Evolutionary conservation across 2,113 vertebrate genomes (phyloP).

Genomic region (Etheostoma spectabile): DNA sequence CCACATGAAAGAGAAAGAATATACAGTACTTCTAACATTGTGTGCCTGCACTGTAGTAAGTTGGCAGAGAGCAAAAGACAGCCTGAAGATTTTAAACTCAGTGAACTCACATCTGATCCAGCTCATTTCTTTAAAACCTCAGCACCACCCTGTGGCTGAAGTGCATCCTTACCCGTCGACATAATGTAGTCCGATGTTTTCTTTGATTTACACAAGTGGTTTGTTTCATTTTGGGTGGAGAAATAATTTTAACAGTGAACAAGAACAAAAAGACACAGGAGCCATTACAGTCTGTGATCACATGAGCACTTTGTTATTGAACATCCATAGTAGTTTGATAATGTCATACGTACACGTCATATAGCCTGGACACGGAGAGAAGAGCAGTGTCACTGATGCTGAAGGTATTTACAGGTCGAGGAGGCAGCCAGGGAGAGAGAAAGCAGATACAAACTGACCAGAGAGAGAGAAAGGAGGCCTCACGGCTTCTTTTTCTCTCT

Average conservation of each 20-base stretch:
- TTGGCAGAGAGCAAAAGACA: background rate
- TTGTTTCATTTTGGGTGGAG: no score
- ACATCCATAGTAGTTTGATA: slow-evolving; percentile 80
- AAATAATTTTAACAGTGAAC: no score
- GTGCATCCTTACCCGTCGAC: background rate
- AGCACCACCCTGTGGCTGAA: slow-evolving; percentile 36
- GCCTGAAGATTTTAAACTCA: background rate
- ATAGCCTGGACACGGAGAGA: slow-evolving; percentile 64
- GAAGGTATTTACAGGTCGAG: slow-evolving; percentile 71
- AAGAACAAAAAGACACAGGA: slow-evolving; percentile 62
- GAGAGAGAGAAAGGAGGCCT: background rate
- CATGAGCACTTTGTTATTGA: slow-evolving; percentile 83
- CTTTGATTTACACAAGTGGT: background rate
- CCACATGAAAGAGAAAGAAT: background rate
- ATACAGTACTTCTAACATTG: background rate
- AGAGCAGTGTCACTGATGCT: slow-evolving; percentile 63
- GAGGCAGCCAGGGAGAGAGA: slow-evolving; percentile 21
- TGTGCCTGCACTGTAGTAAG: background rate
- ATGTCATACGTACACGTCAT: slow-evolving; percentile 74
- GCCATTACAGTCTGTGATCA: slow-evolving; percentile 67
- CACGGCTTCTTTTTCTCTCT: background rate
- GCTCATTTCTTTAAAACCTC: background rate
- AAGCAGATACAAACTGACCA: slow-evolving; percentile 20
- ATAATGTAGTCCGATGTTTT: background rate
- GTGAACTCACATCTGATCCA: background rate